A percentile compares a stretch with the other conserved stretches of the same genome.
phyloP scores from a whole-genome alignment of 2,113 vertebrate species.

The Numida meleagris region DNA sequence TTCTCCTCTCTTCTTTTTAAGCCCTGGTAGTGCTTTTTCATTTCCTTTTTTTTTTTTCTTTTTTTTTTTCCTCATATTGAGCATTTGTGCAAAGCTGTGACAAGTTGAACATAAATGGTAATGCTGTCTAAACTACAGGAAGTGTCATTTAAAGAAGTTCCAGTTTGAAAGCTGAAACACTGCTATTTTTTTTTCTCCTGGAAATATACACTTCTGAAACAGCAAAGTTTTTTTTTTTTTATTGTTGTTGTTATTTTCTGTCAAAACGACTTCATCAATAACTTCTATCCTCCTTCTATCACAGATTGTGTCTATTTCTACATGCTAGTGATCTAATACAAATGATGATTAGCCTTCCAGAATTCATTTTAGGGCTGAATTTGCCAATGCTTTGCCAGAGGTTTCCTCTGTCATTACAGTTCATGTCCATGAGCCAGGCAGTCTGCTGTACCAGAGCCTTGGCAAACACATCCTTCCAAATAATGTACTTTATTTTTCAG shows the following conservation, averaged over 20 bases:
- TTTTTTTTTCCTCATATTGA: not conserved
- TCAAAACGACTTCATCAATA: not conserved
- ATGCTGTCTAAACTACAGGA: not conserved
- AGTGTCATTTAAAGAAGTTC: not conserved
- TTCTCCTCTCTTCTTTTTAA: slow-evolving; percentile 21
- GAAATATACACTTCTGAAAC: not conserved
- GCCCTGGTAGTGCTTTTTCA: not conserved
- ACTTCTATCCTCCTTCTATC: not conserved
- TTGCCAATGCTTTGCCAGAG: not conserved
- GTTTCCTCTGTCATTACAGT: not conserved
- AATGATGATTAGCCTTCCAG: not conserved
- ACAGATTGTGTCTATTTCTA: not conserved
- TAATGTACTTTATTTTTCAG: not conserved
- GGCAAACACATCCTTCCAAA: not conserved
- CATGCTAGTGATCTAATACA: not conserved
- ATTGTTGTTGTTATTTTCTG: not conserved
- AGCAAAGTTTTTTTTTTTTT: not conserved
- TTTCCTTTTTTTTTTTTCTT: not conserved
- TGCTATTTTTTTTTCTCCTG: not conserved
- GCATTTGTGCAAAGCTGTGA: not conserved
- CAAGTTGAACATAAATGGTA: not conserved
- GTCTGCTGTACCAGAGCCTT: not conserved
- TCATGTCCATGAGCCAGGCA: not conserved
- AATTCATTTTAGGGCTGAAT: not conserved
- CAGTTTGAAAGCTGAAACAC: not conserved